A percentile compares a stretch with the other conserved stretches of the same genome.
Conservation (phyloP, 2,888 invertebrate species). For the Epirrhoe alternata region DNA sequence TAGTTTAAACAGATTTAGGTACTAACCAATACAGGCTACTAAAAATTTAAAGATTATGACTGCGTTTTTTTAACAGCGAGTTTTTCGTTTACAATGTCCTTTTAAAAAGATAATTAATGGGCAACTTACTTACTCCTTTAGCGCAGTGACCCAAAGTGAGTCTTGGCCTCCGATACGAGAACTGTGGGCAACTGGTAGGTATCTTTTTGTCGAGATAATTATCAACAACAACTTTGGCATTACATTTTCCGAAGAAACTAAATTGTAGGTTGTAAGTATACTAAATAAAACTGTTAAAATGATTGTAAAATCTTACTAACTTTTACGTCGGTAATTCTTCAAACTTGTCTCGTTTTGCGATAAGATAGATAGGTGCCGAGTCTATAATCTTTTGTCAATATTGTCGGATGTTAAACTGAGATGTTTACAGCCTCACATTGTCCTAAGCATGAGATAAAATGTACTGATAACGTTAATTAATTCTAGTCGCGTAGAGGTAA, state of each 20-base stretch:
- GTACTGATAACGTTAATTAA: constrained; percentile 43
- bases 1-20: not conserved
- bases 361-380: constrained; percentile 62
- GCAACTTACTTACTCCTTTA: too few relatives aligned
- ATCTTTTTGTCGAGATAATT: too few relatives aligned
- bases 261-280: not conserved
- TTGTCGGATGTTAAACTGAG: constrained; percentile 61
- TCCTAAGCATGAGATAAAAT: constrained; percentile 54
- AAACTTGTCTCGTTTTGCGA: constrained; percentile 55
- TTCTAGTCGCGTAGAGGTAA: constrained; percentile 34
- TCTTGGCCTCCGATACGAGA: too few relatives aligned
- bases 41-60: too few relatives aligned
- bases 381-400: constrained; percentile 78
- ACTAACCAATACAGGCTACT: too few relatives aligned
- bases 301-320: constrained; percentile 22
- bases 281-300: not conserved
- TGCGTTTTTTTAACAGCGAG: too few relatives aligned
- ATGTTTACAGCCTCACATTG: constrained; percentile 59
- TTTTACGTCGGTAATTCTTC: constrained; percentile 47
- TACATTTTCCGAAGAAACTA: too few relatives aligned
- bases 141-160: too few relatives aligned
- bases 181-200: too few relatives aligned
- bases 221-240: too few relatives aligned
- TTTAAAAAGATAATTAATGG: too few relatives aligned
- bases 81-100: too few relatives aligned